Base-by-base conservation (phyloP, 1,140 invertebrate genomes). In the Drosophila pseudoananassae region DNA sequence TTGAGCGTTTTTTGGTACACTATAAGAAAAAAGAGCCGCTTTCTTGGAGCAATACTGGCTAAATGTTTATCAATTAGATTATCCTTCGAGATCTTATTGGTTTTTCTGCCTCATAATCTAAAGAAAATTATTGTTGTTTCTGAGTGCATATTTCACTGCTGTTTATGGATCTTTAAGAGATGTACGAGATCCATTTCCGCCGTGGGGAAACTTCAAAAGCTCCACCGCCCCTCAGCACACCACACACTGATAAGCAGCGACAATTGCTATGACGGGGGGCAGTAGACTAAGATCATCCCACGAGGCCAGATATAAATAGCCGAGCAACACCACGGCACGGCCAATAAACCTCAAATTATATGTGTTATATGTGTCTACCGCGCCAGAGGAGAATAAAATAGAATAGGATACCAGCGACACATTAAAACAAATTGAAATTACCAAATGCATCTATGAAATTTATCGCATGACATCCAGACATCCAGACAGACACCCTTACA, bases 381-480 rank as follows among this genome's bases (percentile, higher is more conserved):
- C 17, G 33, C 25, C 15, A 54, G 45, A 38, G 31, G 15, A 38
- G 49, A 47, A 23, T 20, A 46, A 68, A 56, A 70, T 70, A 69
- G 59, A 51, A 56, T 47, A 61, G 59, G n/a, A 43, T 14, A 68
- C 51, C 53, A 47, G 53, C 72, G 71, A 70, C 77, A 81, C 73
- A 84, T 85, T 76, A 60, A 77, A 84, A 85, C 81, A 85, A 85
- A 85, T 88, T 88, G 82, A 88, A 87, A 87, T 87, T 78, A 87
- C 82, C 74, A 85, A 85, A 85, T 87, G 82, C 82, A 85, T 78
- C 78, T 82, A 75, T 74, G 70, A 87, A 87, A 85, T 87, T 87
- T 85, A 85, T 85, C 45, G 78, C 73, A 27, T 50, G 59, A 78
- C 63, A 63, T 20, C 47, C 64, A 60, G 59, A 51, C 71, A 43